Percentiles rank a stretch among this genome's conserved stretches.
Conservation (phyloP, 2,113 vertebrate genomes). For the Pteropus alecto region DNA sequence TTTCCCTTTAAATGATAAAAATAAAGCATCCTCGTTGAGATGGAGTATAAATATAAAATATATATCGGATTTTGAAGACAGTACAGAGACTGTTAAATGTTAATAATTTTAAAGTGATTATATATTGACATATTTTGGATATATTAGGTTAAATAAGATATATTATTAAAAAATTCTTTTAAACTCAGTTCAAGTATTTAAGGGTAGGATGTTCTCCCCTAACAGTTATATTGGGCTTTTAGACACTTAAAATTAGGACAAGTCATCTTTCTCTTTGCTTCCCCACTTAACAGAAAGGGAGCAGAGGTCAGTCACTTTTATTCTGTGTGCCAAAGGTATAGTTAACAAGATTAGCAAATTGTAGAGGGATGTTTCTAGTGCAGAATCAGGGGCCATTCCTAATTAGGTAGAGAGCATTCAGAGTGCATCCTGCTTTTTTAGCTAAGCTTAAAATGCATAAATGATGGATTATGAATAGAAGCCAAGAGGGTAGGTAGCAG, state of each 20-base stretch:
- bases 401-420: neutral
- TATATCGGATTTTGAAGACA: neutral
- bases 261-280: neutral
- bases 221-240: neutral
- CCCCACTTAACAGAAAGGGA: neutral
- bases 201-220: neutral
- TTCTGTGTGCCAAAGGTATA: neutral
- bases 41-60: neutral
- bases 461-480: neutral
- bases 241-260: neutral
- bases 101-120: neutral
- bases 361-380: neutral
- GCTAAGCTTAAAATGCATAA: neutral
- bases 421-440: neutral
- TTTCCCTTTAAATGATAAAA: neutral
- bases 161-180: neutral
- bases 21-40: neutral
- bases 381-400: neutral
- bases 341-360: neutral
- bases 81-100: neutral
- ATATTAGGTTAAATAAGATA: neutral
- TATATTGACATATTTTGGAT: neutral
- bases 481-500: neutral
- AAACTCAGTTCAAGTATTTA: neutral
- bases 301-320: neutral